Base-by-base conservation (phyloP, 1,140 invertebrate genomes). In the Batillaria attramentaria region DNA sequence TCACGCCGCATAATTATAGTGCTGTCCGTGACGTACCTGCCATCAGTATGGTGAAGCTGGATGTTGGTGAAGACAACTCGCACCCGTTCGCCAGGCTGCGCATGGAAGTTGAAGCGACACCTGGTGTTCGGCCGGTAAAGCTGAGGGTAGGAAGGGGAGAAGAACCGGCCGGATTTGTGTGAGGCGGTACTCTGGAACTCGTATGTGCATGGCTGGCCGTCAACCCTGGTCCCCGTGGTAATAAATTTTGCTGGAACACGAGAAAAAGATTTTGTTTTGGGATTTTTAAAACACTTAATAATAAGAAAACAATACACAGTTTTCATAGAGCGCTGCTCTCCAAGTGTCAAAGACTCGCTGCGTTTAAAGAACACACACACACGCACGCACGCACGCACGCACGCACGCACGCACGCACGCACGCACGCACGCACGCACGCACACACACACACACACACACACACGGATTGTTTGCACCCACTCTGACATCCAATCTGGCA, bases 81-180 rank as follows among this genome's bases (percentile, higher is more conserved):
- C 3, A 92, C 88, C 76, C 89, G 78, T 79, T 92, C 91, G 57
- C 90, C 89, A 31, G 86, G 84, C 42, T 87, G 87, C 78, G 82
- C 90, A 72, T 83, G 92, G 90, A 97, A 96, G 84, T 93, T 93
- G 91, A 96, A 96, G 79, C 94, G 93, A 91, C 96, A 97, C 57
- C 93, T 92, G 83, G 95, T 93, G 87, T 95, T 94, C 83, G 93
- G 94, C n/a, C 95, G 95, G 88, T 96, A 96, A 81, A 93, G 95
- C 54, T 95, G 95, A 10, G 96, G 96, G 91, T 96, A 96, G 80
- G 94, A 92, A 1, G 95, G 95, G 57, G 95, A 96, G 88, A 95
- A 97, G 87, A 97, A 95, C 35, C 84, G 93, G 16, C 95, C 95
- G 83, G 83, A 93, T 92, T 84, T 93, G 92, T 69, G 78, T 31